Percentiles rank a stretch among this genome's conserved stretches.
phyloP scores from a whole-genome alignment of 2,797 vertebrate species.

The Danio choprae region DNA sequence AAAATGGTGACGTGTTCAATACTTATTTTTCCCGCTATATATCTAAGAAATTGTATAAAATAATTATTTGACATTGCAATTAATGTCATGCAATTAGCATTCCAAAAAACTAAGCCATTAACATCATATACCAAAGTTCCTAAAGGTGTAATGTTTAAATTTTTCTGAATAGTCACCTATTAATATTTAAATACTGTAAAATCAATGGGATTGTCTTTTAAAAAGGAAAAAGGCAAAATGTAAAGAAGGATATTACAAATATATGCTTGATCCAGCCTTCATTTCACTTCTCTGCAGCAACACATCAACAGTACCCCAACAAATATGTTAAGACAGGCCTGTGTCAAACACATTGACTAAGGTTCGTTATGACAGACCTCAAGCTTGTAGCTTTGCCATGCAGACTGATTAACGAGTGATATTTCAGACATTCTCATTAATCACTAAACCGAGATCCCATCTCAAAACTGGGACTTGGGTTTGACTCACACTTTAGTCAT shows the following conservation, averaged over 20 bases:
- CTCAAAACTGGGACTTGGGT: neutral
- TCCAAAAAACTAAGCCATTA: neutral
- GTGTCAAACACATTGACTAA: neutral
- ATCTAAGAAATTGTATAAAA: neutral
- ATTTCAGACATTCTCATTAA: slow-evolving; percentile 12
- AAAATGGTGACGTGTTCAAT: no score
- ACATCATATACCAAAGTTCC: neutral
- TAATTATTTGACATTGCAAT: slow-evolving; percentile 14
- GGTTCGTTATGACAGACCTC: neutral
- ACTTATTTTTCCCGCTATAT: no score
- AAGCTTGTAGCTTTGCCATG: slow-evolving; percentile 6
- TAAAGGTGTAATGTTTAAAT: neutral
- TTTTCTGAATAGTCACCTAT: neutral
- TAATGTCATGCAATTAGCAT: slow-evolving; percentile 15
- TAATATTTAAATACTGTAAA: slow-evolving; percentile 11
- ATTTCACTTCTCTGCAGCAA: neutral
- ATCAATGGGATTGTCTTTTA: neutral
- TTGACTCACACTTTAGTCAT: slow-evolving; percentile 27
- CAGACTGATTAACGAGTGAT: slow-evolving; percentile 19
- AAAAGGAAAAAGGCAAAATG: slow-evolving; percentile 31
- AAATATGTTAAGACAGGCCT: neutral
- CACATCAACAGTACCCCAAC: slow-evolving; percentile 15
- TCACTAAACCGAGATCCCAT: neutral
- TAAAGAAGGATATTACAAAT: slow-evolving; percentile 14
- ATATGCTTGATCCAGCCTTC: slow-evolving; percentile 5